Base-by-base conservation (phyloP, 2,113 vertebrate genomes). In the Burhinus oedicnemus region DNA sequence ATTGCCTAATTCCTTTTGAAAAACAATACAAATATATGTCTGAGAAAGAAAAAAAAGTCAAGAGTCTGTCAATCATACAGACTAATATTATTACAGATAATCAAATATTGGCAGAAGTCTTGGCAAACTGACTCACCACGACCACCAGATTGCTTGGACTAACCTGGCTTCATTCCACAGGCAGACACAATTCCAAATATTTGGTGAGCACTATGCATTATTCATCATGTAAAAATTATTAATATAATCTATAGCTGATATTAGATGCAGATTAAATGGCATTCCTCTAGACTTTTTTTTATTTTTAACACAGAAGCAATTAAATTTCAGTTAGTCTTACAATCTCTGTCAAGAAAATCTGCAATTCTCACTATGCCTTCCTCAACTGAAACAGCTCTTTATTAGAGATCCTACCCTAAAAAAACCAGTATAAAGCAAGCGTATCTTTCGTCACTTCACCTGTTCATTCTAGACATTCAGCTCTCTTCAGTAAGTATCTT, bases 81-180 rank as follows among this genome's bases (percentile, higher is more conserved):
- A 66, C 13, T 61, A 81, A 55, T 70, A 81, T 71, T 92, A 74
- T 62, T 86, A 60, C 60, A 88, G 29, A 62, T 66, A 78, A 94
- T 44, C 60, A 93, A 93, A 92, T 88, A 92, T 27, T 93, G 69
- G 29, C 72, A 89, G 64, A 86, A 86, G 36, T 18, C 44, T 94
- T 94, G 57, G 62, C 62, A 86, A 88, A 70, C 36, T 78, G 38
- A 80, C n/a, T 74, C 27, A 51, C 21, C 49, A 45, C 38, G 65
- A 32, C 38, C 21, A 80, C 21, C 44, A 87, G 68, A 79, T 69
- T 4, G 2, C 32, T 80, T 86, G 34, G 42, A 22, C 51, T 87
- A 77, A 65, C 23, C 51, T 38, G 42, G 38, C 76, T 78, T 83
- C n/a, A 51, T 83, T 88, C 42, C 51, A 74, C 22, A 86, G 45